Conservation (phyloP, 1,140 invertebrate species). For the Xylocopa sonorina region DNA sequence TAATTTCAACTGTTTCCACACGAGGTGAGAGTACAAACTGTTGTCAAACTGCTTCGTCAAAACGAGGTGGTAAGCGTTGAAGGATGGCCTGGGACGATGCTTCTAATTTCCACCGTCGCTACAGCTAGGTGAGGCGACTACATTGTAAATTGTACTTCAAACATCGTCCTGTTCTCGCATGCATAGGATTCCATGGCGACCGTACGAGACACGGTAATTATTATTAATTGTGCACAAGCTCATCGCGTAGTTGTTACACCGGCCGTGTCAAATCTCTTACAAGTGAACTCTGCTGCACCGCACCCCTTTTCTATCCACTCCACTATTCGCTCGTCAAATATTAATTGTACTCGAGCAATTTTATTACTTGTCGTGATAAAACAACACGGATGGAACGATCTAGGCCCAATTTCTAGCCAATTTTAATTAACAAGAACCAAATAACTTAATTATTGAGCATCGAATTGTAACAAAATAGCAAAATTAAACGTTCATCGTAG, state of each 20-base stretch:
- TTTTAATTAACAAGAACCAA: no score
- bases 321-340: constrained; percentile 36
- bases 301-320: constrained; percentile 20
- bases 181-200: background rate
- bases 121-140: background rate
- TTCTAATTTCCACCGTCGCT: constrained; percentile 2
- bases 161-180: background rate
- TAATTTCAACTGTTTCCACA: no score
- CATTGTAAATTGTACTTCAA: constrained; percentile 29
- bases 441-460: no score
- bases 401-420: no score
- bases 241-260: constrained; percentile 48
- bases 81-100: background rate
- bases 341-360: constrained; percentile 51
- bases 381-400: no score
- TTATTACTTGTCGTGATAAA: background rate
- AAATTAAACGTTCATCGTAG: no score
- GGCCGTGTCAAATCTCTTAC: constrained; percentile 43
- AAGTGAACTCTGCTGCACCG: constrained; percentile 16
- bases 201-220: constrained; percentile 35
- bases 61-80: background rate
- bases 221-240: constrained; percentile 52
- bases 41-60: background rate
- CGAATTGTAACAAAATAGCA: no score
- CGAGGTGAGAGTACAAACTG: background rate